Base-by-base conservation (phyloP, 2,888 invertebrate species). In the Xanthostigma xanthostigma region DNA sequence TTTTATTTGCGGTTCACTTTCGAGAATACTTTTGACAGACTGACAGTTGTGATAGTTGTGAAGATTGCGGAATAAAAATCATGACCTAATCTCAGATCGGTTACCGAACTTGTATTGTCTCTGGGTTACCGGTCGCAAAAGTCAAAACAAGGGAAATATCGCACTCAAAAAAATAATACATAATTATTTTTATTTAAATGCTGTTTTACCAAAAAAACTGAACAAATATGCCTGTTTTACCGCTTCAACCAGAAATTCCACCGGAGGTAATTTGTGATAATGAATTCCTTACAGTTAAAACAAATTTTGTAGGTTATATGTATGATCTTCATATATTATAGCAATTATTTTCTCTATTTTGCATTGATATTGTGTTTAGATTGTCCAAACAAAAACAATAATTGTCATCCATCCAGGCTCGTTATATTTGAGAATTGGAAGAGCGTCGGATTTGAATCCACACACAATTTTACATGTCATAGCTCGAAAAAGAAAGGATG, bases 391-490 rank as follows among this genome's bases (percentile, higher is more conserved):
- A 0, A 83, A 86, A 58, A 81, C 84, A 51, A 85, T 90, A 40
- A 84, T 96, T 50, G 84, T 95, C n/a, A 91, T 95, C 49, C 94
- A 95, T 62, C 94, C 95, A 14, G 95, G 95, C 8, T 95, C 94
- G 0, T 75, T 86, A 44, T 84, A 90, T 64, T 74, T 95, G 27
- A 73, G 93, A 52, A 86, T 95, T 61, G 95, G 95, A 1, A 71
- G 90, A 57, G 93, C 94, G 2, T 90, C 92, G 0, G 95, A 95
- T 65, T 71, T 90, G 3, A 78, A 86, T 62, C 95, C 95, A 9
- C 75, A 84, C 48, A 84, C 84, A 37, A 74, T 93, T 50, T 72
- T 93, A 1, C 93, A 95, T 67, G 90, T 87, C 43, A 78, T 92
- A 49, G 91, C 90, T 0, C 75, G 90, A 51, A 77, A 76, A 62